Base-by-base conservation (phyloP, 2,888 invertebrate species). In the Conistra vaccinii region DNA sequence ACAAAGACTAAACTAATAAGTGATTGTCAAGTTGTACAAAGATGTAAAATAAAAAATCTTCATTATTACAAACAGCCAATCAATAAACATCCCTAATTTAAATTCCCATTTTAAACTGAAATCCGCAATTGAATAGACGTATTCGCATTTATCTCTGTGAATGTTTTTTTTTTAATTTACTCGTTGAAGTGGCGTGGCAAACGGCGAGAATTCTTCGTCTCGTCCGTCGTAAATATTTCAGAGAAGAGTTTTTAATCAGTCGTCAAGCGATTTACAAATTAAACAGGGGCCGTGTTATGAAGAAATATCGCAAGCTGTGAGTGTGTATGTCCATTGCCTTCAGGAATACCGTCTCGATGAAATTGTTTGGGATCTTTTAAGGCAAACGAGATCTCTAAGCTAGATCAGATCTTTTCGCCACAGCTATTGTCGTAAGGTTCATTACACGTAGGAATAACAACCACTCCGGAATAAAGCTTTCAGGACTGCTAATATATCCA, bases 231-330 rank as follows among this genome's bases (percentile, higher is more conserved):
- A 92, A 94, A 94, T 95, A 94, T 94, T 95, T 96, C 94, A 94
- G 93, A 95, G 88, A 93, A 91, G 95, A 95, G 95, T 96, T 96
- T 95, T 96, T 96, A 96, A 96, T 96, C 96, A 96, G 95, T 95
- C 94, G 95, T 96, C 95, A 95, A 95, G 94, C 95, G 95, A 95
- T 96, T 96, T 95, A 95, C 95, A 96, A 96, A 96, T 96, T 96
- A 96, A 96, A 95, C 96, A 95, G 95, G 93, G 94, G 92, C 94
- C 87, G 93, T 93, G 95, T 96, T 96, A 96, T 96, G 93, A 96
- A 95, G 95, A 96, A 96, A 96, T 94, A 96, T 95, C 88, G 93
- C 91, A 89, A 88, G 90, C 89, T 88, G 88, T 80, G 74, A 57
- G 53, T 78, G 87, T 23, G 69, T 75, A 93, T 92, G 86, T 93